These are phyloP conservation scores for Leptobrachium leishanense DNA, from an alignment of 2,113 vertebrate species.

Conservation along the genomic window DNA sequence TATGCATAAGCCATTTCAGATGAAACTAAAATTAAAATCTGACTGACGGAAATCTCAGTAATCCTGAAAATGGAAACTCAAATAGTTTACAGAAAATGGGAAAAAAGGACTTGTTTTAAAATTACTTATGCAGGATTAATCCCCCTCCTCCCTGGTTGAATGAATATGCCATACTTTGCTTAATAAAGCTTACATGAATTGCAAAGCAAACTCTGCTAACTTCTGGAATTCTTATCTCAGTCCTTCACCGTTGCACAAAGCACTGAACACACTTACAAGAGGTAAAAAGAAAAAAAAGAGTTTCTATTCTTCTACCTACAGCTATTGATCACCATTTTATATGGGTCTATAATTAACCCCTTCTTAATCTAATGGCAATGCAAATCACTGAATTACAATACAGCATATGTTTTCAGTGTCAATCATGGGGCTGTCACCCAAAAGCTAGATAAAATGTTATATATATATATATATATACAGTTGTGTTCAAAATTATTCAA, in stretches of 20 bases:
- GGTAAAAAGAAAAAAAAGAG: conserved; percentile 61
- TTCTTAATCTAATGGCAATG: neutral
- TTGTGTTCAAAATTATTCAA: no score
- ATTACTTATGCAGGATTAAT: conserved; percentile 83
- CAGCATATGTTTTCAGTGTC: no score
- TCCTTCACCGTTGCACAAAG: conserved; percentile 58
- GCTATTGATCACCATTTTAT: conserved; percentile 18
- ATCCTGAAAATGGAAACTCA: conserved; percentile 83
- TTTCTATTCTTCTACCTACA: conserved; percentile 19
- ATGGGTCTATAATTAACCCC: neutral
- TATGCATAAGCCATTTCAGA: conserved; percentile 73
- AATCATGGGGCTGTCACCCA: no score
- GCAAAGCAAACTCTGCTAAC: conserved; percentile 68
- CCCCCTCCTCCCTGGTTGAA: conserved; percentile 66
- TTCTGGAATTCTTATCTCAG: conserved; percentile 57
- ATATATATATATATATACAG: no score
- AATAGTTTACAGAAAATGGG: conserved; percentile 76
- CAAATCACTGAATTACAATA: no score
- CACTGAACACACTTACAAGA: conserved; percentile 54
- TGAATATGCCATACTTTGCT: conserved; percentile 72
- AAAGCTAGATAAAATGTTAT: no score
- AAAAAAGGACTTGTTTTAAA: conserved; percentile 77
- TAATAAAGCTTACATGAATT: conserved; percentile 78
- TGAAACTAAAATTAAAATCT: conserved; percentile 80
- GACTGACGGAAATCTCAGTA: conserved; percentile 80